Percentiles rank a stretch among this genome's conserved stretches.
These are phyloP conservation scores for Calephelis nemesis DNA, from an alignment of 1,140 invertebrate species.

Conservation along the genomic window DNA sequence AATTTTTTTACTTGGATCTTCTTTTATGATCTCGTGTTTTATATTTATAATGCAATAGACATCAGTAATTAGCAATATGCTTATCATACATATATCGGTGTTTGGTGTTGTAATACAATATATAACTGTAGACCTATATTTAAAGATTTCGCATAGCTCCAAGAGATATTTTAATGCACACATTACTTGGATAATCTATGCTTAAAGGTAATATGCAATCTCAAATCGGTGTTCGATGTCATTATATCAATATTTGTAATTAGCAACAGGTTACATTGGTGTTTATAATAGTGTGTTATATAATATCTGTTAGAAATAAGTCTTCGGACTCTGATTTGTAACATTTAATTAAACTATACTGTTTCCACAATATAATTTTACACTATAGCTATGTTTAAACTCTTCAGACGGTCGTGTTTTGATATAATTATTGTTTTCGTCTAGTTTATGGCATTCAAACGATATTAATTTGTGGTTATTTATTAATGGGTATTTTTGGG, in stretches of 20 bases:
- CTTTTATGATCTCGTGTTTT: not conserved
- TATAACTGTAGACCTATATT: conserved; percentile 2
- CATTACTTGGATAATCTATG: not conserved
- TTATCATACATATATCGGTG: not conserved
- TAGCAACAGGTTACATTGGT: conserved; percentile 1
- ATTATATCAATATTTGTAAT: not conserved
- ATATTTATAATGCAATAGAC: not conserved
- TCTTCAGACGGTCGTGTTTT: too few relatives aligned
- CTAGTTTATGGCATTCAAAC: too few relatives aligned
- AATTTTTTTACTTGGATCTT: not conserved
- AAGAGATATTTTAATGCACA: not conserved
- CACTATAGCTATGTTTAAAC: too few relatives aligned
- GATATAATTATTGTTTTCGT: too few relatives aligned
- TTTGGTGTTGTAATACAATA: conserved; percentile 7
- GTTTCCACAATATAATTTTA: too few relatives aligned
- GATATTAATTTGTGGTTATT: too few relatives aligned
- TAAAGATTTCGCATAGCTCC: not conserved
- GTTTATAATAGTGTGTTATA: conserved; percentile 7
- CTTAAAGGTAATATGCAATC: not conserved
- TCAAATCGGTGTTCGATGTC: not conserved
- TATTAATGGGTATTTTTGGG: too few relatives aligned
- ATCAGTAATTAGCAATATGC: conserved; percentile 2
- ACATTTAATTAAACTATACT: not conserved
- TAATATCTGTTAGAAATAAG: conserved; percentile 3
- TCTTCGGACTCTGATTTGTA: conserved; percentile 1